Base-by-base conservation (phyloP, 2,113 vertebrate genomes). In the Archilochus colubris region DNA sequence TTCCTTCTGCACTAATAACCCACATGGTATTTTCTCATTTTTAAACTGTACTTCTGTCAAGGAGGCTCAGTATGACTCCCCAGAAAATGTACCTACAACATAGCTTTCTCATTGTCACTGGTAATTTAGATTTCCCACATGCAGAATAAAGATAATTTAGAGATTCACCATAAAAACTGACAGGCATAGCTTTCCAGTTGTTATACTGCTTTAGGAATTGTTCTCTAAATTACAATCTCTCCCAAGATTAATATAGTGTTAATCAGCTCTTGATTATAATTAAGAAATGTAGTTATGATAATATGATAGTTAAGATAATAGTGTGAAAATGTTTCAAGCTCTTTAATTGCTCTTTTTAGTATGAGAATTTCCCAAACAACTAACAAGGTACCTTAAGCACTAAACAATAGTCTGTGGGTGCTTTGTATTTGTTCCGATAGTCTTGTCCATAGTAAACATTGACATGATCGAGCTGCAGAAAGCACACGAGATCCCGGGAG, bases 391-490 rank as follows among this genome's bases (percentile, higher is more conserved):
- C 99, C 98, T 99, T 99, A 17, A 99, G 98, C 25, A 98, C 99
- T 66, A 99, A 97, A 88, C 99, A 99, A 74, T 99, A 99, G 97
- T 99, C 99, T 18, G 99, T 99, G 11, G 99, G 99, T 57, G 99
- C 99, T 97, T 99, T 99, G 97, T 99, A 99, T 76, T 99, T 99
- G 98, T 98, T 99, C 88, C 99, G 98, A 95, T 99, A 99, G 93
- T 99, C 99, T 96, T 99, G 99, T 7, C 99, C 99, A 15, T 99
- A 99, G 88, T 99, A 99, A 91, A 99, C 99, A 57, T 99, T 99
- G 23, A 99, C 98, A 14, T 99, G 99, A 93, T 99, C 99, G 77
- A 99, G 95, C 95, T 99, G 99, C 21, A 99, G 98, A 95, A 99
- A 99, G 96, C 99, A 99, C n/a, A 99, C 98, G 1, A 99, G 98